phyloP scores from a whole-genome alignment of 2,113 vertebrate species.

The Okapia johnstoni region DNA sequence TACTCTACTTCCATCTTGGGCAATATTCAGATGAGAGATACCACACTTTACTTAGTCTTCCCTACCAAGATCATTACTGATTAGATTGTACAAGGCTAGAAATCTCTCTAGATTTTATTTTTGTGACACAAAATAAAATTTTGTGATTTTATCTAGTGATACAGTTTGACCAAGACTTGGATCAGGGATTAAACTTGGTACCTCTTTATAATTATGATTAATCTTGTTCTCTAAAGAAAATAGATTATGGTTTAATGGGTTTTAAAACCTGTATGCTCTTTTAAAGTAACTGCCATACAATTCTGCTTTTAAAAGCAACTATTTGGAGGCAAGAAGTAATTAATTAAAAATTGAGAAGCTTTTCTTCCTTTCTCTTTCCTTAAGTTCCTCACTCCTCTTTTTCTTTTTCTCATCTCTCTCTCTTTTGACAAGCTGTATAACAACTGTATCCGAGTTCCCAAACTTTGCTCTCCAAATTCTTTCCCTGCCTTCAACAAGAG shows the following conservation, averaged over 20 bases:
- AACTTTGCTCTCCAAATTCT: background rate
- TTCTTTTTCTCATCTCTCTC: background rate
- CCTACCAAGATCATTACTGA: background rate
- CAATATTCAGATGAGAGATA: background rate
- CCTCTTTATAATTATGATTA: background rate
- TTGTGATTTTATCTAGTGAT: background rate
- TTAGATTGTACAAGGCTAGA: background rate
- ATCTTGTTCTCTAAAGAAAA: background rate
- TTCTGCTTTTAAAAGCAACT: background rate
- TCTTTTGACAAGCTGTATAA: background rate
- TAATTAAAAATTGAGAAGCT: background rate
- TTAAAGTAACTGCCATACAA: background rate
- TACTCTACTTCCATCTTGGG: background rate
- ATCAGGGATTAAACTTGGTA: background rate
- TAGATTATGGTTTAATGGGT: background rate
- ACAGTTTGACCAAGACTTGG: background rate
- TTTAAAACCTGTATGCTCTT: background rate
- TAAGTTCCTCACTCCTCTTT: background rate
- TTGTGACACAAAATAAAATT: background rate
- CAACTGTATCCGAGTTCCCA: background rate
- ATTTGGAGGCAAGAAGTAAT: background rate
- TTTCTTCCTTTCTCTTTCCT: background rate
- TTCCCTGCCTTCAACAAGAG: background rate
- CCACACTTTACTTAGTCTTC: background rate
- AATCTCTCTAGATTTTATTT: background rate